Evolutionary conservation across 2,113 vertebrate genomes (phyloP), one percentile per base, ranked within the genome.

Genomic region (Mionectes macconnelli): DNA sequence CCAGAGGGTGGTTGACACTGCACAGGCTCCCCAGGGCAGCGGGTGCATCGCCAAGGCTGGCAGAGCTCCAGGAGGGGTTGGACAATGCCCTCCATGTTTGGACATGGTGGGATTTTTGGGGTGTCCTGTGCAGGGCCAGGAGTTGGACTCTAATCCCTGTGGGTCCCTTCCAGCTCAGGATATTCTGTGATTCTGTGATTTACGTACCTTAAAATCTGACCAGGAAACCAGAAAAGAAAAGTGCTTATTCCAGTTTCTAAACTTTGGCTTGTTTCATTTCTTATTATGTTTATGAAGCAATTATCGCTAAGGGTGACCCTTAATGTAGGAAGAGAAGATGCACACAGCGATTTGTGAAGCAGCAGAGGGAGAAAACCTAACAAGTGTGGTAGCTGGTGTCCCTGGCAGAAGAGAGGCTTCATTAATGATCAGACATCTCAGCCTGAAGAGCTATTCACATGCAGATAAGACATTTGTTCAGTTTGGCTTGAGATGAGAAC

Each of bases 331-430:
- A 47, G 30, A 50, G 60, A 53, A 56, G 57, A 33, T n/a, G 8
- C 0, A 0, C 14, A 8, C 3, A 14, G 39, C 24, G 30, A 15
- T 50, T 15, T 16, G 4, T 35, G 55, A 60, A 63, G 74, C 13
- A 8, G 35, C 64, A 83, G 74, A 68, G 57, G 56, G 28, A 53
- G 56, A 69, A 87, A 74, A 49, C 14, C 30, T 66, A 35, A 6
- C 0, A 2, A 16, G 64, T 2, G 8, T 31, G 28, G 74, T 14
- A 19, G 27, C 57, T 79, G 53, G 16, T 78, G 49, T 63, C 35
- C 19, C 39, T 68, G 44, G 33, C 47, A 82, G 47, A 62, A 59
- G 35, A 59, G 18, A 12, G 15, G 33, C 30, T 23, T 50, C 52
- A 4, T 42, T 50, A 30, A 17, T 30, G 11, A 33, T 44, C 12